These are phyloP conservation scores for Sanderia malayensis DNA, from an alignment of 30 jellyfish, hydroid and myxozoan species.

Conservation along the genomic window DNA sequence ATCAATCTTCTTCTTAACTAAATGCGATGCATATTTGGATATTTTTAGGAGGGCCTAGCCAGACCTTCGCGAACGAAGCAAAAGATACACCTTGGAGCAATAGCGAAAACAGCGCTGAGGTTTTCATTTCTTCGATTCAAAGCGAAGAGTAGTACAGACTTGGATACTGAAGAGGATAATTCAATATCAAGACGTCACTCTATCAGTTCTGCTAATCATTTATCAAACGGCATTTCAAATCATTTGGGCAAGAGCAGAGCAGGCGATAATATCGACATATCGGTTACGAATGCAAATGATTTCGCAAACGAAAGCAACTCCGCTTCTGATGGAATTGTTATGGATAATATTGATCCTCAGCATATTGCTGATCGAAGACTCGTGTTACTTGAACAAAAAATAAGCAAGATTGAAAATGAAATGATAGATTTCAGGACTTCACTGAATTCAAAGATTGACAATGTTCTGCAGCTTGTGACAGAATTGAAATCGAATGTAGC, in stretches of 20 bases:
- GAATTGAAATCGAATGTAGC: conserved; percentile 17
- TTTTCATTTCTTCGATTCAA: conserved; percentile 46
- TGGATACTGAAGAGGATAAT: conserved; percentile 1
- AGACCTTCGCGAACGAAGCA: conserved; percentile 52
- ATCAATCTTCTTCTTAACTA: too few relatives aligned
- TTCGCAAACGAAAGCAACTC: not conserved
- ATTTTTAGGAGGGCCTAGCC: conserved; percentile 58
- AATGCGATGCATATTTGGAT: too few relatives aligned
- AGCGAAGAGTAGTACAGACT: conserved; percentile 21
- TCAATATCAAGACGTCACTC: not conserved
- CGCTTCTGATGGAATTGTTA: not conserved
- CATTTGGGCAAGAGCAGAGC: not conserved
- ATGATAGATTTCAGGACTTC: conserved; percentile 12
- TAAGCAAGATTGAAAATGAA: conserved; percentile 31
- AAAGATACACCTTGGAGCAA: conserved; percentile 53
- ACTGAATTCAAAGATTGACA: conserved; percentile 28
- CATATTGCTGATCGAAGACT: conserved; percentile 5
- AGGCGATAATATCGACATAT: not conserved
- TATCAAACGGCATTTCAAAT: not conserved
- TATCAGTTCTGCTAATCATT: not conserved
- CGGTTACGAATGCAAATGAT: not conserved
- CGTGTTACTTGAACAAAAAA: conserved; percentile 28
- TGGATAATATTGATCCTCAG: not conserved
- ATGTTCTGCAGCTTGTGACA: conserved; percentile 18
- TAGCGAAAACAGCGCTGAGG: conserved; percentile 62